A percentile compares a stretch with the other conserved stretches of the same genome.
phyloP scores from a whole-genome alignment of 2,888 invertebrate species.

The Sphaerophoria rueppellii region DNA sequence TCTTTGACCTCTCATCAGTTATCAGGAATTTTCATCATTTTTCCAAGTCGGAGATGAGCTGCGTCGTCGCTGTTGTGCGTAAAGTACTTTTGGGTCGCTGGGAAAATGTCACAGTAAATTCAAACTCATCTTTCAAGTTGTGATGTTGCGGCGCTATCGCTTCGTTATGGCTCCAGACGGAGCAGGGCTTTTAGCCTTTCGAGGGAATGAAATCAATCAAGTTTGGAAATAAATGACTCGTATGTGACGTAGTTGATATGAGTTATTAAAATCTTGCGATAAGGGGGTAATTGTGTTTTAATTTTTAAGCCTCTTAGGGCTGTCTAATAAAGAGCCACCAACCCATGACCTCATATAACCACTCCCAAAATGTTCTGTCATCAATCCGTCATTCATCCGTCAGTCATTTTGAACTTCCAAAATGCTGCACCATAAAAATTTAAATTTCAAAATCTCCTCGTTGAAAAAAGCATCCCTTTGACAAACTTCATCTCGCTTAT shows the following conservation, averaged over 20 bases:
- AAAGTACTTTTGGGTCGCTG: conserved; percentile 23
- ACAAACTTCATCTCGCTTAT: background rate
- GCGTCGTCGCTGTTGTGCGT: background rate
- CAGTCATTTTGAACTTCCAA: too few relatives aligned
- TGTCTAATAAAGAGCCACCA: too few relatives aligned
- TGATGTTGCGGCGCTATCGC: background rate
- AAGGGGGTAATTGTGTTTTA: background rate
- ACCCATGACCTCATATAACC: too few relatives aligned
- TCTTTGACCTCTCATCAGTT: conserved; percentile 67
- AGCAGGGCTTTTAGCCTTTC: conserved; percentile 20
- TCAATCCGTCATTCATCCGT: too few relatives aligned
- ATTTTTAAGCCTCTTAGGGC: background rate
- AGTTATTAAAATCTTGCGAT: background rate
- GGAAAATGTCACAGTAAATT: conserved; percentile 64
- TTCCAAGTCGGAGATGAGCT: conserved; percentile 8
- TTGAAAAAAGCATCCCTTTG: conserved; percentile 11
- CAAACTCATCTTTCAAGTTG: conserved; percentile 56
- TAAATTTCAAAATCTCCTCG: conserved; percentile 1
- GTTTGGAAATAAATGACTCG: background rate
- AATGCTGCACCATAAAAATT: background rate
- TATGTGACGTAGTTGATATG: background rate
- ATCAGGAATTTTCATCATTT: conserved; percentile 54
- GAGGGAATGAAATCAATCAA: conserved; percentile 62
- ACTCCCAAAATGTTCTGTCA: too few relatives aligned
- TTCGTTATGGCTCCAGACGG: background rate